Evolutionary conservation across 1,140 invertebrate species (phyloP).

Genomic region (Apis mellifera): Amel_HAv3.1 CM009940.2:11901001-11901500

Average conservation of each 20-base stretch:
- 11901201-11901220: neutral
- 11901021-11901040: neutral
- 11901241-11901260: neutral
- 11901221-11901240: neutral
- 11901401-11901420: neutral
- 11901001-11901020: neutral
- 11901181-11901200: neutral
- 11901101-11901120: neutral
- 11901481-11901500: conserved; percentile 13
- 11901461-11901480: conserved; percentile 8
- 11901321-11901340: neutral
- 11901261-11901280: neutral
- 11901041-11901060: neutral
- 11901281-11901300: neutral
- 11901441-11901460: conserved; percentile 19
- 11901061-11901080: neutral
- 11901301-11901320: no score
- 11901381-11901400: conserved; percentile 14
- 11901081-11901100: neutral
- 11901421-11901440: conserved; percentile 9
- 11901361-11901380: conserved; percentile 9
- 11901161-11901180: neutral
- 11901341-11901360: neutral
- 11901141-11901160: neutral
- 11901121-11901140: neutral